Evolutionary conservation across 2,888 invertebrate species (phyloP).

Genomic region (Xanthia icteritia): DNA sequence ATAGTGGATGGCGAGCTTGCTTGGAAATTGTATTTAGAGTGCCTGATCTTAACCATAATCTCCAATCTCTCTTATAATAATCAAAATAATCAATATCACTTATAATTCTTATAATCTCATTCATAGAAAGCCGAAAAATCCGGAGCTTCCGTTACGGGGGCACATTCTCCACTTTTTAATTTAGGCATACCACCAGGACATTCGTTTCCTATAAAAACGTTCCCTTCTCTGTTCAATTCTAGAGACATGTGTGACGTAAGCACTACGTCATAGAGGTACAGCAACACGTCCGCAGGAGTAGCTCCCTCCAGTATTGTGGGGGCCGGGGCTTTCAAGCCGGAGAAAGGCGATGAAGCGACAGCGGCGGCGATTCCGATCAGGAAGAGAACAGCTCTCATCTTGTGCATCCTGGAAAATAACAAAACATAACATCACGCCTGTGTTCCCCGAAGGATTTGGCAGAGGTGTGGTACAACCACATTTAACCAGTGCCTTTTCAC

Average conservation of each 20-base stretch:
- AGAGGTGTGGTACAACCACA: too few species aligned
- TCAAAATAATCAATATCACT: neutral
- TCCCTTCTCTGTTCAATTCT: neutral
- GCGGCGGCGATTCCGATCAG: conserved; percentile 9
- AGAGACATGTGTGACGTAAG: neutral
- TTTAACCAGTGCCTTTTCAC: too few species aligned
- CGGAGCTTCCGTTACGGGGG: neutral
- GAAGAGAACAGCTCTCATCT: conserved; percentile 24
- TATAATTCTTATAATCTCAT: too few species aligned
- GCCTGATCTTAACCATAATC: too few species aligned
- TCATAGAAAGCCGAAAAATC: neutral
- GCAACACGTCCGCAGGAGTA: conserved; percentile 15
- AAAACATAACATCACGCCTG: too few species aligned
- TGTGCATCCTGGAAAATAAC: neutral
- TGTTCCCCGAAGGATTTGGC: too few species aligned
- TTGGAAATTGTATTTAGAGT: too few species aligned
- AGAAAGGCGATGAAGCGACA: neutral
- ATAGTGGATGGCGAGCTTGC: too few species aligned
- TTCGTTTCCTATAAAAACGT: fast-evolving
- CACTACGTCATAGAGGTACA: conserved; percentile 41
- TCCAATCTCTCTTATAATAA: too few species aligned
- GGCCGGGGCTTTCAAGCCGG: neutral
- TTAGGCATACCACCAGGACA: neutral
- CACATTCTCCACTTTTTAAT: neutral
- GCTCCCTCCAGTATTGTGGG: conserved; percentile 11